Percentiles rank a stretch among this genome's conserved stretches.
These are phyloP conservation scores for Drosophila bipectinata DNA, from an alignment of 1,140 invertebrate species.

Conservation along the genomic window DNA sequence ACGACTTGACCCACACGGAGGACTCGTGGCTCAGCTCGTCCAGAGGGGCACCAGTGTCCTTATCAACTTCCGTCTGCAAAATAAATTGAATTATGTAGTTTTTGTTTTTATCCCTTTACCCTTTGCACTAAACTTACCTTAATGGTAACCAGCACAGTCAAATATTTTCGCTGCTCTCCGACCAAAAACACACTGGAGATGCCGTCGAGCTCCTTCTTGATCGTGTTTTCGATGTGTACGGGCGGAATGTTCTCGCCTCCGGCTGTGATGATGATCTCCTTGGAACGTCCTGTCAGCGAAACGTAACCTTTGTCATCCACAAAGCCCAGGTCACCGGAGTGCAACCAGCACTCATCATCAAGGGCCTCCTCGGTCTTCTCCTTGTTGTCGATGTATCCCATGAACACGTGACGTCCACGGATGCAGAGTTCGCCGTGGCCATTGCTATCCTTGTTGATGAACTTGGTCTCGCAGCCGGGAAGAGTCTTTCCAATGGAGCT, in stretches of 20 bases:
- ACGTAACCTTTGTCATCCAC: constrained; percentile 90
- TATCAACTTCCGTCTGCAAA: constrained; percentile 84
- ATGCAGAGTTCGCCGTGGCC: constrained; percentile 93
- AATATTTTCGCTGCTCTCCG: constrained; percentile 94
- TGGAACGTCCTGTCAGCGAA: constrained; percentile 93
- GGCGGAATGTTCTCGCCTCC: constrained; percentile 97
- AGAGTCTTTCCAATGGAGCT: constrained; percentile 89
- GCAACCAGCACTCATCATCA: constrained; percentile 90
- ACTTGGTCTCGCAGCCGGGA: constrained; percentile 88
- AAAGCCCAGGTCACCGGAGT: constrained; percentile 92
- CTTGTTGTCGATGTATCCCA: constrained; percentile 93
- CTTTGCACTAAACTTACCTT: constrained; percentile 86
- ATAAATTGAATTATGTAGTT: not conserved
- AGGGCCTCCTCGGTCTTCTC: constrained; percentile 90
- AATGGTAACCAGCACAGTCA: constrained; percentile 92
- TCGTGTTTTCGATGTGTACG: constrained; percentile 92
- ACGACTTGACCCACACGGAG: constrained; percentile 88
- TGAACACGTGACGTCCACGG: constrained; percentile 93
- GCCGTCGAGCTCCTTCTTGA: constrained; percentile 90
- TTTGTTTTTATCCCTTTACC: too few relatives aligned
- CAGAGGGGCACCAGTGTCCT: constrained; percentile 88
- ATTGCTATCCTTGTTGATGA: constrained; percentile 89
- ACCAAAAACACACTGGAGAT: constrained; percentile 94
- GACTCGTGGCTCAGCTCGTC: constrained; percentile 88
- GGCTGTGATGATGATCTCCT: constrained; percentile 96